These are phyloP conservation scores for Cephus spinipes DNA, from an alignment of 2,888 invertebrate species.

Conservation along the genomic window DNA sequence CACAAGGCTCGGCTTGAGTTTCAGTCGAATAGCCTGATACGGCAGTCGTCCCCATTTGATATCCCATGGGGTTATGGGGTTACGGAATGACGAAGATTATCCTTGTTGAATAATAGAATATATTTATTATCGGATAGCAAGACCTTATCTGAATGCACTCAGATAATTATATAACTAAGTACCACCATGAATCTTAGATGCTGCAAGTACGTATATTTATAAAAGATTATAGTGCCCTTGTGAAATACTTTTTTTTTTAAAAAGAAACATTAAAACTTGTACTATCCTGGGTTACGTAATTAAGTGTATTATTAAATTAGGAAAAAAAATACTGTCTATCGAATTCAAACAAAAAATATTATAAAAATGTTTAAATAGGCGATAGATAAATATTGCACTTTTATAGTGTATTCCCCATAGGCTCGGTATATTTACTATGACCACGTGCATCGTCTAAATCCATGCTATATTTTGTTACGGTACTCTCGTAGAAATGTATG, in stretches of 20 bases:
- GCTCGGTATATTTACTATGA: neutral
- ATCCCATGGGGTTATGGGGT: conserved; percentile 18
- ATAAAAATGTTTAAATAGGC: neutral
- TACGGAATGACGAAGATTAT: conserved; percentile 17
- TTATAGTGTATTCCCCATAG: neutral
- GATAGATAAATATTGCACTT: neutral
- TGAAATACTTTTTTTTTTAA: neutral
- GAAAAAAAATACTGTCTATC: neutral
- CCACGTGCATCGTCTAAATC: neutral
- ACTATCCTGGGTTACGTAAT: neutral
- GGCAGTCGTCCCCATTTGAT: conserved; percentile 5
- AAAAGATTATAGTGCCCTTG: neutral
- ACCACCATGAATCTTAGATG: neutral
- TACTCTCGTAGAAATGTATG: neutral
- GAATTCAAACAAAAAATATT: neutral
- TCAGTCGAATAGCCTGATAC: conserved; percentile 11
- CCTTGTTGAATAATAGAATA: conserved; percentile 24
- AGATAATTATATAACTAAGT: neutral
- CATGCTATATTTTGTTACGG: neutral
- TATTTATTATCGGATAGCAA: conserved; percentile 23
- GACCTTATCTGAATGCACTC: conserved; percentile 3
- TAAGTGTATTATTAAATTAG: neutral
- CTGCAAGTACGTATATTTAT: neutral
- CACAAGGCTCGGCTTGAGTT: conserved; percentile 2
- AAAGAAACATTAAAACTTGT: neutral